phyloP scores from a whole-genome alignment of 1,140 invertebrate genomes.

The Zeugodacus cucurbitae region DNA sequence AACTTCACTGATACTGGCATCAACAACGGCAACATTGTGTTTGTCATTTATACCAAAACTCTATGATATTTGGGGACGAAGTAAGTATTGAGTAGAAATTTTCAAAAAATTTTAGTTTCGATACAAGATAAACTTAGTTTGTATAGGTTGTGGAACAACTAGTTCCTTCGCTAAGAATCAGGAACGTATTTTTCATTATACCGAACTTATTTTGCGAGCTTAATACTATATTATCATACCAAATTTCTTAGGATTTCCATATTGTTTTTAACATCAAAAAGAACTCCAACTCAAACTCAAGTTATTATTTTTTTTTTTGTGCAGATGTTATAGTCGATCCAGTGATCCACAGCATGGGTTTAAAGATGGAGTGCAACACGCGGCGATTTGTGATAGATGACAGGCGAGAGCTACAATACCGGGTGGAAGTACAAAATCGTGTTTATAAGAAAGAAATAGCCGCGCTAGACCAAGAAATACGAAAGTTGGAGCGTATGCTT shows the following conservation, averaged over 20 bases:
- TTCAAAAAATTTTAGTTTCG: not conserved
- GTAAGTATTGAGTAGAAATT: slow-evolving; percentile 59
- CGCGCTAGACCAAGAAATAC: slow-evolving; percentile 83
- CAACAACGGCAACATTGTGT: slow-evolving; percentile 87
- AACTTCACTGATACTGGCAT: slow-evolving; percentile 83
- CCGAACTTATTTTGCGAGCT: too few species aligned
- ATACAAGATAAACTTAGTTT: too few species aligned
- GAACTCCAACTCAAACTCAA: not conserved
- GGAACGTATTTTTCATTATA: too few species aligned
- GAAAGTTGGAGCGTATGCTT: slow-evolving; percentile 78
- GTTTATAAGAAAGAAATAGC: slow-evolving; percentile 87
- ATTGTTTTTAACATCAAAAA: not conserved
- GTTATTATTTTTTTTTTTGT: not conserved
- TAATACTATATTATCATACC: too few species aligned
- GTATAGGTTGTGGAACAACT: too few species aligned
- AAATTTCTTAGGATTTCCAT: not conserved
- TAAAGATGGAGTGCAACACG: slow-evolving; percentile 89
- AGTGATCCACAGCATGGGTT: slow-evolving; percentile 86
- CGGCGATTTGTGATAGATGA: slow-evolving; percentile 79
- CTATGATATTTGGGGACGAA: slow-evolving; percentile 72
- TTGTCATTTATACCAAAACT: slow-evolving; percentile 89
- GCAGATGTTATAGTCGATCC: slow-evolving; percentile 78
- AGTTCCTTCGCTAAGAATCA: too few species aligned
- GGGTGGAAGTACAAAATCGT: slow-evolving; percentile 90
- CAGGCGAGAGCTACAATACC: slow-evolving; percentile 81